Percentiles rank a stretch among this genome's conserved stretches.
These are phyloP conservation scores for Branchinecta sandiegonensis DNA, from an alignment of 2,888 invertebrate genomes.

Conservation along the genomic window DNA sequence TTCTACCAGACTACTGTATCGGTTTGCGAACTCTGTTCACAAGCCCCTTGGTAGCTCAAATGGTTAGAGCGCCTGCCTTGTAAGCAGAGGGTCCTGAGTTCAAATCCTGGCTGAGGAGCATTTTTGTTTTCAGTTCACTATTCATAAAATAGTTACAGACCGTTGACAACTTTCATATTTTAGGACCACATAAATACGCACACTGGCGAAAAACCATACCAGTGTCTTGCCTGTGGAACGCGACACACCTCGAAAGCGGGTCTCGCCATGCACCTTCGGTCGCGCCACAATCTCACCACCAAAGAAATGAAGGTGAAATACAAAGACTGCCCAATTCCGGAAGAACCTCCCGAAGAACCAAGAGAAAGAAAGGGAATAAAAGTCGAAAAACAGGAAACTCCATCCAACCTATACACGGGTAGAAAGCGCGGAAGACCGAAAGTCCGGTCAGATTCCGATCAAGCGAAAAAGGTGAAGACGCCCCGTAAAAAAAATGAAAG, in stretches of 20 bases:
- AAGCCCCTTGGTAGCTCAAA: too few relatives aligned
- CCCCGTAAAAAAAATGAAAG: too few relatives aligned
- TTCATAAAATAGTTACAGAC: too few relatives aligned
- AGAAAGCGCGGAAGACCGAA: neutral
- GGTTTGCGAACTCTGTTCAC: too few relatives aligned
- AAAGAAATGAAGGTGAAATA: constrained; percentile 4
- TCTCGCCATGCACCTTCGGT: constrained; percentile 3
- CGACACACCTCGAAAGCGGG: neutral
- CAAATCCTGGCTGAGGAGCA: too few relatives aligned
- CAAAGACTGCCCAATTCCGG: neutral
- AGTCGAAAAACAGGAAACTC: neutral
- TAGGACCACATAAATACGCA: constrained; percentile 11
- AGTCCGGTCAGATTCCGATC: too few relatives aligned
- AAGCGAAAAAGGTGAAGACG: too few relatives aligned
- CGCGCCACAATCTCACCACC: neutral
- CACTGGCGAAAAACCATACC: neutral
- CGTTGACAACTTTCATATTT: neutral
- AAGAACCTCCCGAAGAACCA: neutral
- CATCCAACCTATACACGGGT: neutral
- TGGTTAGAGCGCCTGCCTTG: too few relatives aligned
- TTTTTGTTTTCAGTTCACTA: too few relatives aligned
- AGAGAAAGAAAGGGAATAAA: neutral
- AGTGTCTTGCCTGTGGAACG: neutral
- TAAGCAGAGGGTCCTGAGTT: too few relatives aligned
- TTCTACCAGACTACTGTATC: too few relatives aligned